Evolutionary conservation across 1,140 invertebrate species (phyloP).

Genomic region (Cherax quadricarinatus): DNA sequence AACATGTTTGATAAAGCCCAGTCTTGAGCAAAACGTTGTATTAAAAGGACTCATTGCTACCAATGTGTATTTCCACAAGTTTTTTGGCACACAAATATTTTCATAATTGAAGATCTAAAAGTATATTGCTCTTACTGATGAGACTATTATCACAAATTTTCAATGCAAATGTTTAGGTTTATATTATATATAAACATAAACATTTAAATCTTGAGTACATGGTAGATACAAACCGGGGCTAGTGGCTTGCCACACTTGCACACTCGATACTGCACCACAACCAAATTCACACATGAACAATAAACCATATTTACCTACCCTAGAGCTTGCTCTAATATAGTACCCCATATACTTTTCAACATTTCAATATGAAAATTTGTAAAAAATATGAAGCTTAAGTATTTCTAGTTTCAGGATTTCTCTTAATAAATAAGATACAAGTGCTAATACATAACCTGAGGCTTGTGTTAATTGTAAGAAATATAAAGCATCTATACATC

Average conservation of each 20-base stretch:
- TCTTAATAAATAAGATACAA: neutral
- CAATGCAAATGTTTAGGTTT: neutral
- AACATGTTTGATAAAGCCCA: too few species aligned
- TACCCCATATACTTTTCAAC: too few species aligned
- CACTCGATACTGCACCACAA: too few species aligned
- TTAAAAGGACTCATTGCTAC: too few species aligned
- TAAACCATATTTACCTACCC: too few species aligned
- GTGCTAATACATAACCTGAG: neutral
- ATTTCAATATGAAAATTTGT: neutral
- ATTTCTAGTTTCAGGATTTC: neutral
- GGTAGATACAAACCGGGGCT: too few species aligned
- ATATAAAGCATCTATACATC: slow-evolving; percentile 39
- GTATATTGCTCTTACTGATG: neutral
- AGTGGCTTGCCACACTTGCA: too few species aligned
- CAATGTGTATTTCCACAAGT: too few species aligned
- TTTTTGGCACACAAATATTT: neutral
- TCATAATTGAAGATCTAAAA: neutral
- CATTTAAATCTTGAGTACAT: too few species aligned
- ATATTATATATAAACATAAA: neutral
- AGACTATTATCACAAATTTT: neutral
- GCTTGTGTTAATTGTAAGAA: neutral
- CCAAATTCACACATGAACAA: too few species aligned
- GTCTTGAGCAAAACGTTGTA: too few species aligned
- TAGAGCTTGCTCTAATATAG: too few species aligned
- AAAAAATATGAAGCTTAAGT: neutral